Base-by-base conservation (phyloP, 1,140 invertebrate genomes). In the Hormaphis cornu region DNA sequence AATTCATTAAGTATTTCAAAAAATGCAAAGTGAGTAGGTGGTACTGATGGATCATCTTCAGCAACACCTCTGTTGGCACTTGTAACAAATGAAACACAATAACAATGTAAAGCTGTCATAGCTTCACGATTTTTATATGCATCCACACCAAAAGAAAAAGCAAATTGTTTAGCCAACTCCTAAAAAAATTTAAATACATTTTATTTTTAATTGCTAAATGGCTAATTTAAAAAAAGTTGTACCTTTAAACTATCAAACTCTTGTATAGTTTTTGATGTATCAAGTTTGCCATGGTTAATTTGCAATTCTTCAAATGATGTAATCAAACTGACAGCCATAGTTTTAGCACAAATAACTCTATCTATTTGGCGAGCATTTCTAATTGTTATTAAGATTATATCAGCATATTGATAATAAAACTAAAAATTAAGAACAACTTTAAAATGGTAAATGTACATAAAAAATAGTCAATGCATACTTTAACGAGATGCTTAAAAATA, bases 321-420 rank as follows among this genome's bases (percentile, higher is more conserved):
- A 74, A 89, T 93, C 74, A 97, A 85, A 78, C 94, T 95, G 9
- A 93, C 81, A 52, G 92, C 88, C 85, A 99, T 93, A 4, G 94
- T 97, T 72, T 95, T 83, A 6, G 95, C 95, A 80, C 95, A 98
- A 76, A 91, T 90, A 1, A 95, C 88, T 82, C 97, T 98, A 81
- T 97, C 97, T 56, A 98, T 97, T 80, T 99, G 96, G 72, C 95
- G 83, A 1, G 93, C 92, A 81, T 98, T 98, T 61, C 91, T 89
- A 73, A 99, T 80, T 1, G 96, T 97, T 12, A 90, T 88, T 81
- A 99, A 99, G 61, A 99, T 97, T 63, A 99, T 99, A 78, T 99
- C 97, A n/a, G 97, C 97, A 82, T 97, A 99, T 79, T 98, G 94
- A 78, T 96, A 96, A 77, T 97, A 98, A 78, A 93, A 97, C 86